Evolutionary conservation across 2,888 invertebrate genomes (phyloP).

Genomic region (Ischnus inquisitorius): DNA sequence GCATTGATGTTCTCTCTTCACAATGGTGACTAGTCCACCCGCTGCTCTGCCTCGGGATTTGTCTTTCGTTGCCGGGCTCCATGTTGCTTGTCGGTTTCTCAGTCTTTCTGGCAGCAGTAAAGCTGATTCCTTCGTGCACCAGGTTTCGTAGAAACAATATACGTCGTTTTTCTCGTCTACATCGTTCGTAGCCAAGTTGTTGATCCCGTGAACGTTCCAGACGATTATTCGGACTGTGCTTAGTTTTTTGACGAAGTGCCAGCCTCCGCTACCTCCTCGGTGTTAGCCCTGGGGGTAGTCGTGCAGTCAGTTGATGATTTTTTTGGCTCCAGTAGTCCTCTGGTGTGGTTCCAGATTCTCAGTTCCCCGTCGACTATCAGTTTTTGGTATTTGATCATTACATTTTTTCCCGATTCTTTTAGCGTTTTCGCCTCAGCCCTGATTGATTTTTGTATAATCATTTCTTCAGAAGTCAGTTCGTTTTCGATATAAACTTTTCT

Average conservation of each 20-base stretch:
- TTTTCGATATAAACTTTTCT: conserved; percentile 2
- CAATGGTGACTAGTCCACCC: conserved; percentile 17
- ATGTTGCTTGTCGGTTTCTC: not conserved
- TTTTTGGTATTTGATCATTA: not conserved
- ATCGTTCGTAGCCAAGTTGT: not conserved
- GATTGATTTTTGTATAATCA: not conserved
- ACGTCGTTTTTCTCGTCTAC: conserved; percentile 7
- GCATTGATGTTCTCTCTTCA: not conserved
- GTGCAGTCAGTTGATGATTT: too few relatives aligned
- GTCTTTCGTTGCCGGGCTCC: conserved; percentile 4
- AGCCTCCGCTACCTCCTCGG: too few relatives aligned
- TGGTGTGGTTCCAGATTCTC: not conserved
- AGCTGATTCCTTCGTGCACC: not conserved
- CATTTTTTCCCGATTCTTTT: conserved; percentile 11
- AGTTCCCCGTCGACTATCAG: conserved; percentile 5
- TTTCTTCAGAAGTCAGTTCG: not conserved
- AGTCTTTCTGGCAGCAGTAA: not conserved
- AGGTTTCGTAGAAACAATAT: conserved; percentile 15
- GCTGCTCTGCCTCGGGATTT: not conserved
- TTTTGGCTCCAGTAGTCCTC: not conserved
- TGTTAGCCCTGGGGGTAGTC: too few relatives aligned
- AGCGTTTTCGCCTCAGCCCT: not conserved
- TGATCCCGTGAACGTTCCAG: conserved; percentile 31
- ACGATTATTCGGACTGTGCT: not conserved
- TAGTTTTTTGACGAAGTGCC: conserved; percentile 8